Percentiles rank a stretch among this genome's conserved stretches.
Evolutionary conservation across 1,140 invertebrate species (phyloP).

Genomic region (Lordiphosa collinella): DNA sequence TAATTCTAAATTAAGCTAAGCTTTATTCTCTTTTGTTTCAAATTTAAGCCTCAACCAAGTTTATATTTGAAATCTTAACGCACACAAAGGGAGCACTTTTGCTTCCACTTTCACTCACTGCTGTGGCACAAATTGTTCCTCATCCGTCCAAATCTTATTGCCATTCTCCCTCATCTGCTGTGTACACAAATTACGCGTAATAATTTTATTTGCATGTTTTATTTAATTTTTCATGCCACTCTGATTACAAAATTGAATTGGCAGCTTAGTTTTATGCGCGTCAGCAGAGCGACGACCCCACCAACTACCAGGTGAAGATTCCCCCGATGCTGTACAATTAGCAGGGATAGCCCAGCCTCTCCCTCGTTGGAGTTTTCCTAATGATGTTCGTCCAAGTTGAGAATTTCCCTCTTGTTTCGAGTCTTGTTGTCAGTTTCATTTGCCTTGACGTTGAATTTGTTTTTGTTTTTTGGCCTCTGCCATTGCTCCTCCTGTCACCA

Average conservation of each 20-base stretch:
- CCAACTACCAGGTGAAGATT: constrained; percentile 28
- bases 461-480: constrained; percentile 43
- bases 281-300: constrained; percentile 18
- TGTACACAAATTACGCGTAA: constrained; percentile 73
- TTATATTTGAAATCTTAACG: no score
- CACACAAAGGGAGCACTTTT: not conserved
- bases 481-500: constrained; percentile 42
- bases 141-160: not conserved
- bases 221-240: constrained; percentile 78
- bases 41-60: no score
- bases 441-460: constrained; percentile 63
- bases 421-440: constrained; percentile 63
- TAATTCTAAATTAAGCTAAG: no score
- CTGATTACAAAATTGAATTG: constrained; percentile 77
- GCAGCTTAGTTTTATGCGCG: constrained; percentile 70
- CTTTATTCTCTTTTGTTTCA: no score
- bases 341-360: constrained; percentile 30
- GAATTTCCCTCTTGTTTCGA: constrained; percentile 55
- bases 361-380: constrained; percentile 46
- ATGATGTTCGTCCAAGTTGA: constrained; percentile 58
- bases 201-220: constrained; percentile 78
- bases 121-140: not conserved
- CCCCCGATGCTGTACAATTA: constrained; percentile 70
- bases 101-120: constrained; percentile 9
- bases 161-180: constrained; percentile 11